Conservation (phyloP, 2,888 invertebrate genomes). For the Tyria jacobaeae region DNA sequence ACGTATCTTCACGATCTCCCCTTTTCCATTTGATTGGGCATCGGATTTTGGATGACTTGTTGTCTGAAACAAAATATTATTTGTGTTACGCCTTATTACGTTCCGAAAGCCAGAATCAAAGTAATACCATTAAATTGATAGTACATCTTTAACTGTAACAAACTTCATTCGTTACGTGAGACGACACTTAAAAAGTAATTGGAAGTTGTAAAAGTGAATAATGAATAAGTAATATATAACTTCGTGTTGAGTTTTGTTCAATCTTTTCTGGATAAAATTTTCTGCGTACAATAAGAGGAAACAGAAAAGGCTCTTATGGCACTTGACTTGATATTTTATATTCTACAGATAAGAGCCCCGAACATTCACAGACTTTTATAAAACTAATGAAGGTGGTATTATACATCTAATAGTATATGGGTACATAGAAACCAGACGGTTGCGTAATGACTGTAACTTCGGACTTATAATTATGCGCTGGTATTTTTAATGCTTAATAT, state of each 20-base stretch:
- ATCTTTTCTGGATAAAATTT: constrained; percentile 1
- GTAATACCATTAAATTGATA: constrained; percentile 41
- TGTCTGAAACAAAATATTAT: constrained; percentile 73
- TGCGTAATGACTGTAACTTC: too few species aligned
- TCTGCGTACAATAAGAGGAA: not conserved
- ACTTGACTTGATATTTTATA: too few species aligned
- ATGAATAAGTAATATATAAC: constrained; percentile 26
- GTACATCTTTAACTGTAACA: constrained; percentile 32
- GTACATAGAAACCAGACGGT: too few species aligned
- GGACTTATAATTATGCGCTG: too few species aligned
- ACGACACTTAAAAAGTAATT: constrained; percentile 30
- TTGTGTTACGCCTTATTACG: constrained; percentile 45
- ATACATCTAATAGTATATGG: too few species aligned
- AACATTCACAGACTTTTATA: too few species aligned
- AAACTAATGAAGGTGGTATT: too few species aligned
- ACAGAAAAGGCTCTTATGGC: not conserved
- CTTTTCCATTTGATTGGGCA: constrained; percentile 66
- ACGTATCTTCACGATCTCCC: constrained; percentile 63
- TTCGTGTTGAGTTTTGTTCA: constrained; percentile 6
- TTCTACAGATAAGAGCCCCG: too few species aligned
- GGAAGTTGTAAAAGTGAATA: constrained; percentile 34
- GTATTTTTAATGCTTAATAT: too few species aligned
- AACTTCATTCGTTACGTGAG: constrained; percentile 28
- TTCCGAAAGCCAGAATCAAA: constrained; percentile 35
- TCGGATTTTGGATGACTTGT: constrained; percentile 55